phyloP scores from a whole-genome alignment of 2,888 invertebrate genomes.

The Parascotia fuliginaria region DNA sequence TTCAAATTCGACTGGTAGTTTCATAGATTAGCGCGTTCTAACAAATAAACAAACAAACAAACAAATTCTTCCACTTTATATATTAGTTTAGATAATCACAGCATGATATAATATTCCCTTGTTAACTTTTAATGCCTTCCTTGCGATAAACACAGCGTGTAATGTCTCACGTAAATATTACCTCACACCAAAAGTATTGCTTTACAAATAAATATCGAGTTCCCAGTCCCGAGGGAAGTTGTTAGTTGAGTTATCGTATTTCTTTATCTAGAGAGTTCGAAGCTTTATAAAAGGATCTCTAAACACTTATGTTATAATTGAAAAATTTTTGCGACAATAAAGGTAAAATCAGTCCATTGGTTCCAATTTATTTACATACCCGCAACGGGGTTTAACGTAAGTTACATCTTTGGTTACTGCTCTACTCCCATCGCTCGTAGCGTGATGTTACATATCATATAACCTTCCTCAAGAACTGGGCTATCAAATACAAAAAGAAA shows the following conservation, averaged over 20 bases:
- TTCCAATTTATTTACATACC: no score
- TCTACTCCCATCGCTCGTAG: no score
- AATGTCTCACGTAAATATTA: constrained; percentile 13
- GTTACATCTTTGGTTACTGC: no score
- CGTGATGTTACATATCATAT: no score
- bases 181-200: constrained; percentile 39
- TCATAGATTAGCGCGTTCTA: no score
- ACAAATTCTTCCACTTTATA: no score
- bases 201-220: constrained; percentile 41
- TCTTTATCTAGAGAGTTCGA: constrained; percentile 8
- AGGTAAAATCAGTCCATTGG: constrained; percentile 11
- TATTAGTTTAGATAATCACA: background rate
- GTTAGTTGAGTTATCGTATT: constrained; percentile 36
- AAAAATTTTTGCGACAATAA: constrained; percentile 9
- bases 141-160: constrained; percentile 3
- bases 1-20: no score
- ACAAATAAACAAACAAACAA: no score
- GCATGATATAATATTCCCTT: background rate
- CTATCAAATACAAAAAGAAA: no score
- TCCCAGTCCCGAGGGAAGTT: constrained; percentile 26
- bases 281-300: constrained; percentile 1
- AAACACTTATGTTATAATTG: constrained; percentile 16
- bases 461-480: no score
- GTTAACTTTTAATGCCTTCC: background rate
- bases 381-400: no score